Conservation (phyloP, 2,888 invertebrate genomes). For the Synergus japonicus region DNA sequence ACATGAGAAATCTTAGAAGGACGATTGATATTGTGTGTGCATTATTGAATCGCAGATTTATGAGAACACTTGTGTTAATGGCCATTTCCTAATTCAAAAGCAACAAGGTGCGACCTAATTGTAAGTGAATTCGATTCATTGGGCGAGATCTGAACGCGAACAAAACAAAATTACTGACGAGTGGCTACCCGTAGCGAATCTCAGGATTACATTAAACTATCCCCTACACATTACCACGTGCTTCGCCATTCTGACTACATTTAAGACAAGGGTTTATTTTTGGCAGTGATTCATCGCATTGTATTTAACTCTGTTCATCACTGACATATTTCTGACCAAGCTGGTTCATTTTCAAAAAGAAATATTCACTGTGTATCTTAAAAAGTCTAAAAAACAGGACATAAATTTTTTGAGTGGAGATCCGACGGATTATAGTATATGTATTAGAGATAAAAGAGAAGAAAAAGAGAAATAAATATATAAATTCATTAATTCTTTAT, state of each 20-base stretch:
- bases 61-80: background rate
- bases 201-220: conserved; percentile 63
- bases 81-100: conserved; percentile 56
- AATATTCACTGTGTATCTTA: too few relatives aligned
- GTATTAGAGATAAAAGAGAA: too few relatives aligned
- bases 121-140: conserved; percentile 63
- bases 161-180: conserved; percentile 69
- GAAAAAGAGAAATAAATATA: too few relatives aligned
- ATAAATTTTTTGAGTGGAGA: too few relatives aligned
- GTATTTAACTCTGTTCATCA: too few relatives aligned
- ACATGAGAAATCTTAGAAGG: background rate
- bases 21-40: background rate
- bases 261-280: conserved; percentile 60
- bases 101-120: conserved; percentile 59
- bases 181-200: conserved; percentile 71
- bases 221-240: conserved; percentile 52
- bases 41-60: background rate
- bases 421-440: too few relatives aligned
- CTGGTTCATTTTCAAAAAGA: background rate
- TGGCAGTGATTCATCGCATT: background rate
- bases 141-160: conserved; percentile 56
- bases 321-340: background rate
- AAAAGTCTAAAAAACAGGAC: too few relatives aligned
- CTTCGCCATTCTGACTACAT: conserved; percentile 9
- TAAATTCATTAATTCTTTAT: too few relatives aligned